These are phyloP conservation scores for Hepsetus odoe DNA, from an alignment of 2,113 vertebrate genomes.

Conservation along the genomic window DNA sequence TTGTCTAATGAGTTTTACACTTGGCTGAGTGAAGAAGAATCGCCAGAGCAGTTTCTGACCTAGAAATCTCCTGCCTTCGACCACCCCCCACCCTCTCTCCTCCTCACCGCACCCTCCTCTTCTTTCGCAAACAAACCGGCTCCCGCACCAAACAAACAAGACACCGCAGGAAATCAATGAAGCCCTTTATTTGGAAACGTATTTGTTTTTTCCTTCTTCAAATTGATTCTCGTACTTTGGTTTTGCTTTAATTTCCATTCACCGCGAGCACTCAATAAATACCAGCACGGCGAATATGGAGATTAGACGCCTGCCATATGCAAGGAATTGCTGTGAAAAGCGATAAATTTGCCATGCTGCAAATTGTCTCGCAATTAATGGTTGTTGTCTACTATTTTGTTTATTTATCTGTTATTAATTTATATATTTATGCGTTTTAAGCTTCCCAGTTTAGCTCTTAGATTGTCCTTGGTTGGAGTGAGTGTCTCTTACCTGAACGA, in stretches of 20 bases:
- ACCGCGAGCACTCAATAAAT: conserved; percentile 69
- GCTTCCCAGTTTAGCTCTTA: conserved; percentile 29
- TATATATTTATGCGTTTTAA: not conserved
- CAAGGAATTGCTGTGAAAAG: conserved; percentile 62
- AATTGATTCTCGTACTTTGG: conserved; percentile 72
- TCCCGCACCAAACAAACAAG: conserved; percentile 59
- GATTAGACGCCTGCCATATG: conserved; percentile 63
- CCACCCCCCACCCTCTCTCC: conserved; percentile 19
- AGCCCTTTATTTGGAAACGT: conserved; percentile 70
- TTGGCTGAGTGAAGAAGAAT: conserved; percentile 96
- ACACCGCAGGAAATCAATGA: conserved; percentile 75
- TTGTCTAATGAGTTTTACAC: conserved; percentile 99
- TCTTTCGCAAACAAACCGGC: conserved; percentile 60
- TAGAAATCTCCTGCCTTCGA: conserved; percentile 65
- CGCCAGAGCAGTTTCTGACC: conserved; percentile 81
- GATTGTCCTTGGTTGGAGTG: conserved; percentile 68
- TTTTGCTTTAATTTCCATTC: conserved; percentile 78
- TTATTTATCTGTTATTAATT: conserved; percentile 14
- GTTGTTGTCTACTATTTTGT: conserved; percentile 50
- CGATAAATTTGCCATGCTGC: conserved; percentile 63
- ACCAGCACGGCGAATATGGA: conserved; percentile 66
- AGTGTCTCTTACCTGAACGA: conserved; percentile 73
- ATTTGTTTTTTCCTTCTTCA: conserved; percentile 62
- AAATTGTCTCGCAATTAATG: conserved; percentile 75
- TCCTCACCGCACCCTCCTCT: conserved; percentile 52